These are phyloP conservation scores for Oryzaephilus surinamensis DNA, from an alignment of 1,140 invertebrate genomes.

Conservation along the genomic window DNA sequence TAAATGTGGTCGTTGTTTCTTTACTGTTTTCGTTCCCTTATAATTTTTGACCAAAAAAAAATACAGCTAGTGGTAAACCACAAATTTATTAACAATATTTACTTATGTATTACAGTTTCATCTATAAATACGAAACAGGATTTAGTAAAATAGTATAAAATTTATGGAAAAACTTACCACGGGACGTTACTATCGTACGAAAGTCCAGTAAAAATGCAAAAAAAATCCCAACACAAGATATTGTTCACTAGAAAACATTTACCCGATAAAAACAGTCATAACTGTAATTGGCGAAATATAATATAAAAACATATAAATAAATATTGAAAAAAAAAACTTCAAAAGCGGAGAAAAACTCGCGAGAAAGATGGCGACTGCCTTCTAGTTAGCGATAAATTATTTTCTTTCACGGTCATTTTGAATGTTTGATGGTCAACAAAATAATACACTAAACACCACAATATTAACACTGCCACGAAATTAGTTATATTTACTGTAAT, in stretches of 20 bases:
- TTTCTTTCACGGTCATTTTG: constrained; percentile 41
- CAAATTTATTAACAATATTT: too few species aligned
- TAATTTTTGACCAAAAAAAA: too few species aligned
- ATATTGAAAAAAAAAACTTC: too few species aligned
- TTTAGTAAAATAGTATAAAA: too few species aligned
- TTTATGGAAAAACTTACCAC: too few species aligned
- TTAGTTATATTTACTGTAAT: background rate
- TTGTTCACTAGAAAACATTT: background rate
- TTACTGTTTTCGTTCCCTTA: too few species aligned
- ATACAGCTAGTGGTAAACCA: too few species aligned
- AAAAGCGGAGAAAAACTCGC: constrained; percentile 41
- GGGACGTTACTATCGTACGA: background rate
- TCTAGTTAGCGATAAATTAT: constrained; percentile 44
- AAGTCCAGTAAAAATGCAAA: background rate
- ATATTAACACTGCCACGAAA: too few species aligned
- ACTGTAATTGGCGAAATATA: background rate
- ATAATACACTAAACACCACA: background rate
- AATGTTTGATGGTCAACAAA: constrained; percentile 33
- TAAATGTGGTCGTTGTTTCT: too few species aligned
- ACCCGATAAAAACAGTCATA: background rate
- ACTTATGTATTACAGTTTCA: too few species aligned
- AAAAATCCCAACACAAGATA: background rate
- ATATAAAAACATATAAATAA: background rate
- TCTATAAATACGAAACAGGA: too few species aligned
- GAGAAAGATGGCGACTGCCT: constrained; percentile 47